Conservation (phyloP, 2,797 vertebrate genomes). For the Sarcophilus harrisii region DNA sequence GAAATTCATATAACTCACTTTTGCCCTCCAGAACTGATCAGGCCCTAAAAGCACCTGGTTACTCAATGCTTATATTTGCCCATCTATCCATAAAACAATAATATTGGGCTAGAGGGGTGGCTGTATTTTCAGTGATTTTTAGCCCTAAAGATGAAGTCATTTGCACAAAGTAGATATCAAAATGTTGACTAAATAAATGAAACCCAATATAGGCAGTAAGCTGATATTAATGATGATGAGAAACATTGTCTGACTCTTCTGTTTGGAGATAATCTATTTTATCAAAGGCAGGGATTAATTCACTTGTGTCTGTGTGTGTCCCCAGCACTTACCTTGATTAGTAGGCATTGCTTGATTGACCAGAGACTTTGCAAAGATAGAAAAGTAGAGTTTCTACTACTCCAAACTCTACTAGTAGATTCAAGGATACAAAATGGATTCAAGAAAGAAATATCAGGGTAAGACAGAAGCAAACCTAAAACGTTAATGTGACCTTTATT, state of each 20-base stretch:
- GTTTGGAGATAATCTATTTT: neutral
- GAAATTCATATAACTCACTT: neutral
- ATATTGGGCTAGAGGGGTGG: too few species aligned
- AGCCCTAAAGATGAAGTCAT: neutral
- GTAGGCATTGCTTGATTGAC: neutral
- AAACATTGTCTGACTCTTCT: neutral
- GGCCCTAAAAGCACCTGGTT: neutral
- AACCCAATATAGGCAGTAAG: neutral
- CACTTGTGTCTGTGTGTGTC: neutral
- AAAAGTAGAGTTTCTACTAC: neutral
- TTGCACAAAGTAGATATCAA: neutral
- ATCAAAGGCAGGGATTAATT: neutral
- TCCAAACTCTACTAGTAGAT: neutral
- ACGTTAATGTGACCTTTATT: conserved; percentile 77
- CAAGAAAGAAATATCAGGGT: conserved; percentile 5
- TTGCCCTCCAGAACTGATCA: neutral
- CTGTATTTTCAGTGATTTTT: neutral
- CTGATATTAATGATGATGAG: neutral
- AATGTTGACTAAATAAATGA: neutral
- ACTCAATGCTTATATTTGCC: neutral
- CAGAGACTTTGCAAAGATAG: neutral
- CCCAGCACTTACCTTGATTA: neutral
- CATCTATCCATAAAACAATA: neutral
- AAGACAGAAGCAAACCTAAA: conserved; percentile 49
- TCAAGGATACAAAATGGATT: neutral